phyloP scores from a whole-genome alignment of 2,113 vertebrate genomes.

The Megaptera novaeangliae region DNA sequence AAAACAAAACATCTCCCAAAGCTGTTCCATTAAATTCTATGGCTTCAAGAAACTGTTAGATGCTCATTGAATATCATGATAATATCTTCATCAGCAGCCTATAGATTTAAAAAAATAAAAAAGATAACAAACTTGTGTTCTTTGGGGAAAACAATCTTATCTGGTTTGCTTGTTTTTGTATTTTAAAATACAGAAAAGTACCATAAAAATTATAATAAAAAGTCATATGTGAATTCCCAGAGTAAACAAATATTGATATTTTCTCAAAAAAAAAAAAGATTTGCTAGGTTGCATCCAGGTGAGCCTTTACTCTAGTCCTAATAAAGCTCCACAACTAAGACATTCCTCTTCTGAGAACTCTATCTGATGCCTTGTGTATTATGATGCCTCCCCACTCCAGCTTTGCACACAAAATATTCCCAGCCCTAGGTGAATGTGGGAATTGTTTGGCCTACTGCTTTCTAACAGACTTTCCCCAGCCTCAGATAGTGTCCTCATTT shows the following conservation, averaged over 20 bases:
- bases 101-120: constrained; percentile 9
- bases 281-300: background rate
- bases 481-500: background rate
- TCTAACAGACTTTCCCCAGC: background rate
- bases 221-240: background rate
- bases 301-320: background rate
- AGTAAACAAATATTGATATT: background rate
- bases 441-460: background rate
- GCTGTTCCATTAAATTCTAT: constrained; percentile 67
- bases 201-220: constrained; percentile 7
- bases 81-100: constrained; percentile 54
- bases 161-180: background rate
- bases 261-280: background rate
- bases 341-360: background rate
- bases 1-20: constrained; percentile 48
- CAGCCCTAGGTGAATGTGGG: background rate
- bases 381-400: background rate
- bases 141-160: background rate
- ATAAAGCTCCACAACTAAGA: background rate
- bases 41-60: constrained; percentile 60
- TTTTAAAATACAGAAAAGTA: background rate
- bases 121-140: background rate
- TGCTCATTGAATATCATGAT: background rate
- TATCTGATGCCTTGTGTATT: background rate
- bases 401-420: background rate